Conservation (phyloP, 2,888 invertebrate species). For the Crocallis elinguaria region DNA sequence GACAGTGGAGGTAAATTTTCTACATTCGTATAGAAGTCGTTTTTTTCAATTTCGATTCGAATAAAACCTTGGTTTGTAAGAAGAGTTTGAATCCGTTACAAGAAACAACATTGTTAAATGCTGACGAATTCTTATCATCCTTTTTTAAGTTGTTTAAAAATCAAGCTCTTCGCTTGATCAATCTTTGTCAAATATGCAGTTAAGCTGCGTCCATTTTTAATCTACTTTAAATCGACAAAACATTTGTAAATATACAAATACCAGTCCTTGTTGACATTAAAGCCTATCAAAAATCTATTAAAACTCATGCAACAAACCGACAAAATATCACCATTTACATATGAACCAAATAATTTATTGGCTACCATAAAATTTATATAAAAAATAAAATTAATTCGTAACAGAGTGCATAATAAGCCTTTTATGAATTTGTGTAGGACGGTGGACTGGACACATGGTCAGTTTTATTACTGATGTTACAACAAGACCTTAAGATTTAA, state of each 20-base stretch:
- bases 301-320: not conserved
- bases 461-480: not conserved
- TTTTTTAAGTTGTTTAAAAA: no score
- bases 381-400: slow-evolving; percentile 6
- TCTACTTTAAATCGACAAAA: no score
- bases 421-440: slow-evolving; percentile 4
- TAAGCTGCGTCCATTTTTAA: no score
- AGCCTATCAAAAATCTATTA: not conserved
- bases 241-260: not conserved
- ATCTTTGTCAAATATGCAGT: no score
- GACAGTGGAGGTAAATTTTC: no score
- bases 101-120: no score
- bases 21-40: no score
- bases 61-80: no score
- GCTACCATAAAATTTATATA: slow-evolving; percentile 6
- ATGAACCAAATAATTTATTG: slow-evolving; percentile 8
- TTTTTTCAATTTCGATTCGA: no score
- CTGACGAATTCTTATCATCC: no score
- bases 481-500: not conserved
- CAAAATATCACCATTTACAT: slow-evolving; percentile 8
- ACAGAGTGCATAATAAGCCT: slow-evolving; percentile 6
- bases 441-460: not conserved
- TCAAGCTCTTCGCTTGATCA: no score
- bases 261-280: not conserved
- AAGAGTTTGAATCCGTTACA: no score